phyloP scores from a whole-genome alignment of 2,888 invertebrate genomes.

The Parasteatoda lunata region DNA sequence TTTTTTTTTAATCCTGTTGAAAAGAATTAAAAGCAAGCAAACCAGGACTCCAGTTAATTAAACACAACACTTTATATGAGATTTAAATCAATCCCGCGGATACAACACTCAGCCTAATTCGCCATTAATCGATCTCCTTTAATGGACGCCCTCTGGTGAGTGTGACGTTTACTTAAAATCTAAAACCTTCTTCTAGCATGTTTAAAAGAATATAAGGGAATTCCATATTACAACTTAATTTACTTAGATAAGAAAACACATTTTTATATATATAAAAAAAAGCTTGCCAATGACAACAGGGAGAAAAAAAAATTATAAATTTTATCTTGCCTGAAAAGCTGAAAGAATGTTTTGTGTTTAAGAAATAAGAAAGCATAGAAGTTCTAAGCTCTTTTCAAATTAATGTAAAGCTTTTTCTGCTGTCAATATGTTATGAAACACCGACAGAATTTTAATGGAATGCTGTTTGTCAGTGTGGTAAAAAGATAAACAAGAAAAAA shows the following conservation, averaged over 20 bases:
- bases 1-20: constrained; percentile 34
- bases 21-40: constrained; percentile 39
- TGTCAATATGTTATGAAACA: constrained; percentile 27
- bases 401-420: constrained; percentile 16
- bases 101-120: constrained; percentile 24
- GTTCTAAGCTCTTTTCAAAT: constrained; percentile 25
- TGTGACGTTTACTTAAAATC: constrained; percentile 9
- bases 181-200: background rate
- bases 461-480: constrained; percentile 9
- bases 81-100: constrained; percentile 48
- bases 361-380: constrained; percentile 9
- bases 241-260: background rate
- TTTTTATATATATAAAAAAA: too few relatives aligned
- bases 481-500: constrained; percentile 27
- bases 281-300: too few relatives aligned
- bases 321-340: constrained; percentile 1
- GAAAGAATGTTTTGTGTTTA: constrained; percentile 9
- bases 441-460: constrained; percentile 36
- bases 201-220: background rate
- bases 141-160: constrained; percentile 23
- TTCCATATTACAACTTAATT: constrained; percentile 30
- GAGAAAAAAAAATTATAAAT: background rate
- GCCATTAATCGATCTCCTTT: constrained; percentile 38
- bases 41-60: constrained; percentile 47
- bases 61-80: constrained; percentile 58